Base-by-base conservation (phyloP, 2,797 vertebrate genomes). In the Microcaecilia unicolor region DNA sequence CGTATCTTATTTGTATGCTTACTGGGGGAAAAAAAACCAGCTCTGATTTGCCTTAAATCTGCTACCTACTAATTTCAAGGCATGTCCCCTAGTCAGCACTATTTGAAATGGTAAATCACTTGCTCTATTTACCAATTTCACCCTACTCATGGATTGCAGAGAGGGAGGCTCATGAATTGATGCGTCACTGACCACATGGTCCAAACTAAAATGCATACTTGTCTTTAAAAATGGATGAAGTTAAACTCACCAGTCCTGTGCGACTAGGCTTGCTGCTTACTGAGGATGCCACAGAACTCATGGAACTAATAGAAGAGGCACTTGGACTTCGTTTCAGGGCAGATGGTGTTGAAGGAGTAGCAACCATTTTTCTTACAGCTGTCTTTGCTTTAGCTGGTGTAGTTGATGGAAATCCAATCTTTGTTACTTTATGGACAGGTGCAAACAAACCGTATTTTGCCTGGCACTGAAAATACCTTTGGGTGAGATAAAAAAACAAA, bases 391-490 rank as follows among this genome's bases (percentile, higher is more conserved):
- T 98, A 33, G 96, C 93, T 9, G 95, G 90, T 0, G 96, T 98
- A 2, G 94, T 99, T 7, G 94, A 98, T 0, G 96, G 96, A 71
- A 98, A 99, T 25, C 96, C 95, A 4, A 98, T 98, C 38, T 89
- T 93, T 4, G 92, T 97, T 35, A 99, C 95, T 76, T 99, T 99
- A 72, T 98, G 96, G 30, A 93, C 93, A 1, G 96, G 96, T 18
- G 96, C 95, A 45, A 99, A 99, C 14, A 99, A 72, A 28, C 96
- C 96, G 3, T 99, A 99, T 55, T 90, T 96, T 54, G 93, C 80
- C 46, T 98, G 96, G 55, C 96, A 99, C 60, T 98, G 95, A 71
- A 99, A 99, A 71, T 99, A 99, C 65, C 96, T 99, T 44, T 9
- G 24, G n/a, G n/a, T n/a, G n/a, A n/a, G n/a, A n/a, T n/a, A n/a